phyloP scores from a whole-genome alignment of 2,888 invertebrate genomes.

The Onchidella celtica region DNA sequence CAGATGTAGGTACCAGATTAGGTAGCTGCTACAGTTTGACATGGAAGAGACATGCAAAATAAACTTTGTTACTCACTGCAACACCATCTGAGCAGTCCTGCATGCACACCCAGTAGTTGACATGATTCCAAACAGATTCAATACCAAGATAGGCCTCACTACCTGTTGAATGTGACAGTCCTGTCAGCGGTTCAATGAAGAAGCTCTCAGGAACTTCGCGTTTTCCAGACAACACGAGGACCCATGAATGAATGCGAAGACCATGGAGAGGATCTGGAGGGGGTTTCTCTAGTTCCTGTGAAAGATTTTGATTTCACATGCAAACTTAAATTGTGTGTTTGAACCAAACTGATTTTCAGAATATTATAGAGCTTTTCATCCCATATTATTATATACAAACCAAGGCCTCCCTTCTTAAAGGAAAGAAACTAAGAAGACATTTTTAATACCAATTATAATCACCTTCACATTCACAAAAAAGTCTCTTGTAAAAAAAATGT shows the following conservation, averaged over 20 bases:
- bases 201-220: constrained; percentile 85
- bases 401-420: no score
- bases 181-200: constrained; percentile 93
- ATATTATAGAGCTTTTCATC: no score
- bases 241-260: constrained; percentile 89
- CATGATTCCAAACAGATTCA: constrained; percentile 92
- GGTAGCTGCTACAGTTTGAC: no score
- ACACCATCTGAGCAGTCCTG: constrained; percentile 80
- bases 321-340: no score
- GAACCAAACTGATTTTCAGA: no score
- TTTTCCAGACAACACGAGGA: constrained; percentile 85
- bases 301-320: not conserved
- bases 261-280: constrained; percentile 79
- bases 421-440: no score
- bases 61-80: constrained; percentile 71
- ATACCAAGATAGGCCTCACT: constrained; percentile 86
- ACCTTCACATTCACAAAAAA: no score
- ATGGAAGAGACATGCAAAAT: no score
- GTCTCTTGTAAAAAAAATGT: no score
- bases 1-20: no score
- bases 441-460: no score
- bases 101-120: constrained; percentile 85
- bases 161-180: constrained; percentile 84
- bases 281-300: constrained; percentile 78
- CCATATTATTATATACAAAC: no score